Percentiles rank a stretch among this genome's conserved stretches.
These are phyloP conservation scores for Etheostoma spectabile DNA, from an alignment of 2,113 vertebrate species.

Conservation along the genomic window DNA sequence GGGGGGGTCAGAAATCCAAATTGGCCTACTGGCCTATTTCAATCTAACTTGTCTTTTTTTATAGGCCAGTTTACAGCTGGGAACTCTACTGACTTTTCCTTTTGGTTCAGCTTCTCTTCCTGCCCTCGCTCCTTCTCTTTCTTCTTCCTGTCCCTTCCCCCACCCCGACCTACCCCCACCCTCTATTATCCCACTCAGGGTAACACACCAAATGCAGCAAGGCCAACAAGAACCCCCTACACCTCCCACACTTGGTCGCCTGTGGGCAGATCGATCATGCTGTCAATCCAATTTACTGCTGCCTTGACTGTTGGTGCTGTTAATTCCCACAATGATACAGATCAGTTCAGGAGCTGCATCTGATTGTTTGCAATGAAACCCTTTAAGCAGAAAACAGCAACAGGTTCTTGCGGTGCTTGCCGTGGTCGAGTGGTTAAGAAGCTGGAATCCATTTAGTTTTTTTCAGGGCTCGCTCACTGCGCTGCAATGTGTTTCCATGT, in stretches of 20 bases:
- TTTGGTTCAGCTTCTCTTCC: conserved; percentile 63
- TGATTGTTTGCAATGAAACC: conserved; percentile 40
- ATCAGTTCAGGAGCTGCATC: conserved; percentile 21
- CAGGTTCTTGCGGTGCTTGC: conserved; percentile 86
- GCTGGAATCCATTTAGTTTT: conserved; percentile 88
- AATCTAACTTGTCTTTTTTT: conserved; percentile 2
- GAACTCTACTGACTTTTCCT: conserved; percentile 53
- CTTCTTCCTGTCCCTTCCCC: conserved; percentile 81
- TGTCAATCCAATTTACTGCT: conserved; percentile 59
- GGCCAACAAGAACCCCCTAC: conserved; percentile 67
- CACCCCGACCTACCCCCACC: conserved; percentile 69
- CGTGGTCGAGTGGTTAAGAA: conserved; percentile 90
- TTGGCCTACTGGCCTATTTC: conserved; percentile 14
- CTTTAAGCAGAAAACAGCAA: conserved; percentile 34
- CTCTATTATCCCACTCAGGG: conserved; percentile 70
- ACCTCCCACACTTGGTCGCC: conserved; percentile 60
- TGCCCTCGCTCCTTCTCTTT: conserved; percentile 59
- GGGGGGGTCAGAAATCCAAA: conserved; percentile 12
- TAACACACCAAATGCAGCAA: conserved; percentile 76
- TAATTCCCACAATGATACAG: conserved; percentile 36
- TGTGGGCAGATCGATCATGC: conserved; percentile 60
- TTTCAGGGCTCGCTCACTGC: conserved; percentile 55
- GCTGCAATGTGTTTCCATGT: conserved; percentile 58
- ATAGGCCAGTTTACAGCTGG: conserved; percentile 17
- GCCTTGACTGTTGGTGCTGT: conserved; percentile 43